phyloP scores from a whole-genome alignment of 2,888 invertebrate species.

The Piscicola geometra region DNA sequence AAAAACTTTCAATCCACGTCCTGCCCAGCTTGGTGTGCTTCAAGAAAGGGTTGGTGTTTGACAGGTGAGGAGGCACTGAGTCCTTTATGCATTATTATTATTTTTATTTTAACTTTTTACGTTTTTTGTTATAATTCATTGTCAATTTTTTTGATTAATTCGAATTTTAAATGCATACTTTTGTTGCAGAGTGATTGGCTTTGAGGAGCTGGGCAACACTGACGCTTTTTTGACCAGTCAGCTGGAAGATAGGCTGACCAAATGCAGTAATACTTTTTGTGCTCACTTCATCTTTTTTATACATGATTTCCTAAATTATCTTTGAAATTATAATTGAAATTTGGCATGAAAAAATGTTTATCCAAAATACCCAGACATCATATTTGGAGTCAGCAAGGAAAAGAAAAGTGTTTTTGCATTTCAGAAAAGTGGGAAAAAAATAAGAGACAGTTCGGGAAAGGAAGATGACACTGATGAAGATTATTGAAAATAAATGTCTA shows the following conservation, averaged over 20 bases:
- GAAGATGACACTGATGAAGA: background rate
- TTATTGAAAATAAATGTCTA: background rate
- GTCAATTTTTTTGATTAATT: background rate
- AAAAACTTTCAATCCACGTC: conserved; percentile 50
- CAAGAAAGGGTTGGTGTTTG: conserved; percentile 50
- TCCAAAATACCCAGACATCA: background rate
- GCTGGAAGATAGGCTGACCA: conserved; percentile 49
- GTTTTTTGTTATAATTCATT: background rate
- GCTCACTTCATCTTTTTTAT: background rate
- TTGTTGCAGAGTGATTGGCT: conserved; percentile 49
- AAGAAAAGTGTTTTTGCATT: background rate
- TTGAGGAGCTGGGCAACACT: conserved; percentile 51
- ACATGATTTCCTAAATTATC: background rate
- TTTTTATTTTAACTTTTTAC: background rate
- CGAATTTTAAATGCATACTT: background rate
- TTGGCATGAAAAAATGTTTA: no score
- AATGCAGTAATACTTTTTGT: conserved; percentile 46
- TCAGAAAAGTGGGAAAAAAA: background rate
- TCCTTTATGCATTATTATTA: background rate
- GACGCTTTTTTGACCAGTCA: conserved; percentile 49
- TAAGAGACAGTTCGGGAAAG: no score
- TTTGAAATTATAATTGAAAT: no score
- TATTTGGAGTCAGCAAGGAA: background rate
- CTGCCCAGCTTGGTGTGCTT: conserved; percentile 52
- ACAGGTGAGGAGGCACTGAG: conserved; percentile 46